phyloP scores from a whole-genome alignment of 53 echinoderm and acorn worm genomes.

The Actinopyga echinites region DNA sequence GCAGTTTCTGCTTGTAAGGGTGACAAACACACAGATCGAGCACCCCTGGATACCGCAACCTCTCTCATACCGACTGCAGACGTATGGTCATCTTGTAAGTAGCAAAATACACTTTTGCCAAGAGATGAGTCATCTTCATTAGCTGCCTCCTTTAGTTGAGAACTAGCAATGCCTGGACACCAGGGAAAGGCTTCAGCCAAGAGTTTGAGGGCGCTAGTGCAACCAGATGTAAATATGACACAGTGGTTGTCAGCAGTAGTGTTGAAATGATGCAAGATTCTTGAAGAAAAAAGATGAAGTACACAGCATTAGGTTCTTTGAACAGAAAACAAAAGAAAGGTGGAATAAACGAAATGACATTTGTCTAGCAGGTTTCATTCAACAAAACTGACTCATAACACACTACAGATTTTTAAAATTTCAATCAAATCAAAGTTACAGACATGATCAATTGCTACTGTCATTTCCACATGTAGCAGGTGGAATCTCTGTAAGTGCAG shows the following conservation, averaged over 20 bases:
- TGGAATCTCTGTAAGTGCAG: no score
- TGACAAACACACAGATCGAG: conserved; percentile 38
- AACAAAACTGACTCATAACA: no score
- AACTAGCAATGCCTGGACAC: conserved; percentile 17
- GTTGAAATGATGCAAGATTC: conserved; percentile 85
- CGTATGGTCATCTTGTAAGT: conserved; percentile 88
- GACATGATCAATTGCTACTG: no score
- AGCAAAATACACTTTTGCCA: conserved; percentile 66
- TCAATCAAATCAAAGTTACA: no score
- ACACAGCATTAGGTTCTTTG: background rate
- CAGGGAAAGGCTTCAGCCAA: conserved; percentile 85
- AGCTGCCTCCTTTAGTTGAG: background rate
- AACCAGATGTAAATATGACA: conserved; percentile 90
- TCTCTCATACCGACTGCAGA: conserved; percentile 94
- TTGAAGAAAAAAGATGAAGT: conserved; percentile 32
- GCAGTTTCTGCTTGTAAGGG: background rate
- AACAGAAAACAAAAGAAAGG: no score
- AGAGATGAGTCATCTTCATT: background rate
- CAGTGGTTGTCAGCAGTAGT: conserved; percentile 74
- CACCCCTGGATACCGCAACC: conserved; percentile 64
- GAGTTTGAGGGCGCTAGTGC: conserved; percentile 84
- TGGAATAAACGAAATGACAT: no score
- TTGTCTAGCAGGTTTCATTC: no score
- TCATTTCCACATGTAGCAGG: no score
- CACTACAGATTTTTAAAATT: no score